Conservation (phyloP, 2,113 vertebrate species). For the Dascyllus trimaculatus region DNA sequence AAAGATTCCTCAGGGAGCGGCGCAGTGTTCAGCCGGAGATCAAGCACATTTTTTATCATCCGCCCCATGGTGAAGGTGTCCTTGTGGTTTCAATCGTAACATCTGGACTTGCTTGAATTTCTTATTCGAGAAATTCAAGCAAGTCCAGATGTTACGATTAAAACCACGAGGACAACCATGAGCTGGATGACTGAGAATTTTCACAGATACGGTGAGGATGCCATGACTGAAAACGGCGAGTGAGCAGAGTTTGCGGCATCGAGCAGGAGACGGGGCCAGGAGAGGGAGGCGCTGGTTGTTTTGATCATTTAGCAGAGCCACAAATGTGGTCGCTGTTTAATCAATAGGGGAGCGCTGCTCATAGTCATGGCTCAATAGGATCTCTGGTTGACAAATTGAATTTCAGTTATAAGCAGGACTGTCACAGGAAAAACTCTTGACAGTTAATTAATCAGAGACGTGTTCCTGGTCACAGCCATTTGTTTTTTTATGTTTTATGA, state of each 20-base stretch:
- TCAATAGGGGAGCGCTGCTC: conserved; percentile 43
- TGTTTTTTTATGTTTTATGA: not conserved
- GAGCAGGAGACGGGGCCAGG: conserved; percentile 14
- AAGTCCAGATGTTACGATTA: too few relatives aligned
- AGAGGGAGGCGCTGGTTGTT: conserved; percentile 36
- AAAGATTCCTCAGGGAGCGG: conserved; percentile 30
- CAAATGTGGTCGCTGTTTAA: conserved; percentile 39
- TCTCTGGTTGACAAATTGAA: conserved; percentile 37
- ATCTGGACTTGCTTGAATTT: too few relatives aligned
- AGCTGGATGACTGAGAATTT: too few relatives aligned
- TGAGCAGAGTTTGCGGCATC: conserved; percentile 30
- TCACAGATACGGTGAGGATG: too few relatives aligned
- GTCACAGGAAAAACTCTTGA: conserved; percentile 1
- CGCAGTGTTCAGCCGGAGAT: conserved; percentile 16
- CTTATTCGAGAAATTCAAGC: too few relatives aligned
- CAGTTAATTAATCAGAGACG: not conserved
- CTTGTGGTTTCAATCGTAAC: too few relatives aligned
- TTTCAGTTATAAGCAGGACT: conserved; percentile 16
- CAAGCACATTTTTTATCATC: conserved; percentile 44
- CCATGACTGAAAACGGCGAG: conserved; percentile 55
- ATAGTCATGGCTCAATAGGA: conserved; percentile 42
- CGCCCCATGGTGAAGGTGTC: conserved; percentile 10
- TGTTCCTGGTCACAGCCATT: not conserved
- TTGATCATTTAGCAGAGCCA: conserved; percentile 57
- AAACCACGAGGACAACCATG: too few relatives aligned